Percentiles rank a stretch among this genome's conserved stretches.
phyloP scores from a whole-genome alignment of 2,113 vertebrate genomes.

The Antigone vipio region DNA sequence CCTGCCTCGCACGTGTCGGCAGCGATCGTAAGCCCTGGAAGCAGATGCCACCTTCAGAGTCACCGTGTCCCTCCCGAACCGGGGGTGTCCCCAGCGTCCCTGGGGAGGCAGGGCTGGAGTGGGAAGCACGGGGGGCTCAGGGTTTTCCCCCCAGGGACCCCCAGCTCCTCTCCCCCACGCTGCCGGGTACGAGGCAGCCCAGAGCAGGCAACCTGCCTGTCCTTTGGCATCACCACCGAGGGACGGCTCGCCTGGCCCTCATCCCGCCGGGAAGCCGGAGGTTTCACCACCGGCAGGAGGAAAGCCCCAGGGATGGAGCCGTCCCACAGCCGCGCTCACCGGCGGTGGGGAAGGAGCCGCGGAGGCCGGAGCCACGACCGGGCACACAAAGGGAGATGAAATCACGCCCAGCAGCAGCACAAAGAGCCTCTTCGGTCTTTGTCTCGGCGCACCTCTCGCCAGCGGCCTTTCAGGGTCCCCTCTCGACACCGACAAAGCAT shows the following conservation, averaged over 20 bases:
- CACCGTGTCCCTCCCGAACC: too few species aligned
- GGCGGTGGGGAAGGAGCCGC: background rate
- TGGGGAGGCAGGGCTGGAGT: too few species aligned
- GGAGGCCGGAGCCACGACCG: background rate
- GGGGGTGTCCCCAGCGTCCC: rapidly evolving
- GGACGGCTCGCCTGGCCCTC: background rate
- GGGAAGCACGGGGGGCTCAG: background rate
- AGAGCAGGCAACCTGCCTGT: background rate
- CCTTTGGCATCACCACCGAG: too few species aligned
- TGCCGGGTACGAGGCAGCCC: background rate
- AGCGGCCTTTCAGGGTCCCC: background rate
- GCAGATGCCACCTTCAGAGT: background rate
- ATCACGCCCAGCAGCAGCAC: background rate
- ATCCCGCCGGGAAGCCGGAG: background rate
- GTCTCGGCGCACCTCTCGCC: background rate
- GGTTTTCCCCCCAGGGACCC: background rate
- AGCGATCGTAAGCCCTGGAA: background rate
- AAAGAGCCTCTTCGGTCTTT: background rate
- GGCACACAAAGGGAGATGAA: background rate
- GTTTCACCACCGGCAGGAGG: rapidly evolving
- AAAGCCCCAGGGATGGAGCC: background rate
- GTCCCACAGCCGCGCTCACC: rapidly evolving
- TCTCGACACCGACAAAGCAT: background rate
- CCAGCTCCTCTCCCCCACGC: background rate
- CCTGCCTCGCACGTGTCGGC: rapidly evolving